phyloP scores from a whole-genome alignment of 2,888 invertebrate genomes.

The Oxystoma pomonae region DNA sequence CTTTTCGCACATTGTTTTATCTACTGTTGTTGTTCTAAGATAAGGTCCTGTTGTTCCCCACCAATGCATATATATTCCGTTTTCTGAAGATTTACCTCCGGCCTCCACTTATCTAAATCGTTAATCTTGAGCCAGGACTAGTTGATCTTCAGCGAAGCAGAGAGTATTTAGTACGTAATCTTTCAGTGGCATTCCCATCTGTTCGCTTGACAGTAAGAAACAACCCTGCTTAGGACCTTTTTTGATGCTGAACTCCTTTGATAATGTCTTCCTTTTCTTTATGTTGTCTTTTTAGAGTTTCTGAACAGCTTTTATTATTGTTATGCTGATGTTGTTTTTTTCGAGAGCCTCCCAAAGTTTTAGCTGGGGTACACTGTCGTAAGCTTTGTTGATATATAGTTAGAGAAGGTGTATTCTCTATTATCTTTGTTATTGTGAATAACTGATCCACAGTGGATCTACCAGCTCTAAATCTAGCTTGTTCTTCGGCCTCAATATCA shows the following conservation, averaged over 20 bases:
- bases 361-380: neutral
- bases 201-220: neutral
- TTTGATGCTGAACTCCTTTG: neutral
- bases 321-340: neutral
- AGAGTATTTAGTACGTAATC: neutral
- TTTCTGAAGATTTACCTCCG: too few species aligned
- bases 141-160: neutral
- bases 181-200: neutral
- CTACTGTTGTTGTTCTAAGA: too few species aligned
- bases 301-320: neutral
- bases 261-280: neutral
- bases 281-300: neutral
- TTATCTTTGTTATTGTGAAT: neutral
- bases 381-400: neutral
- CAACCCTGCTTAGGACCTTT: neutral
- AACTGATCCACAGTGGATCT: neutral
- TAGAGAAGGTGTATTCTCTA: neutral
- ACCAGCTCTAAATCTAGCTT: slow-evolving; percentile 4
- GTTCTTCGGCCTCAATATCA: slow-evolving; percentile 5
- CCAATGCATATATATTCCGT: too few species aligned
- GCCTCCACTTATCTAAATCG: too few species aligned
- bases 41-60: too few species aligned
- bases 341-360: neutral
- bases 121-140: neutral
- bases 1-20: too few species aligned